Conservation (phyloP, 2,113 vertebrate genomes). For the Oryzias woworae region DNA sequence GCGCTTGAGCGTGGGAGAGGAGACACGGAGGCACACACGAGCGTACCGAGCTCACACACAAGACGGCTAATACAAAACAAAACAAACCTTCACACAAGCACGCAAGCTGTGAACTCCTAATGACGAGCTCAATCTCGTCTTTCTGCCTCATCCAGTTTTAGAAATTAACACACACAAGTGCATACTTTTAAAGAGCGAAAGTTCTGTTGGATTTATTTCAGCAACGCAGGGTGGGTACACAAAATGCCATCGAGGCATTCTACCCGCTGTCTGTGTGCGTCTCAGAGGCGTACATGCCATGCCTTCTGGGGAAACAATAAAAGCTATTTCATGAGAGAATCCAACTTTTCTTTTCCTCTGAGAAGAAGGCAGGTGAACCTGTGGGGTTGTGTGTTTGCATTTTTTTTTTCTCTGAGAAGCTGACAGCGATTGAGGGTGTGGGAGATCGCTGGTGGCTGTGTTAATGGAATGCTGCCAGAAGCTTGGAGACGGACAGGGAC, state of each 20-base stretch:
- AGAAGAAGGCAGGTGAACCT: conserved; percentile 51
- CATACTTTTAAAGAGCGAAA: conserved; percentile 62
- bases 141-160: conserved; percentile 79
- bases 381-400: conserved; percentile 14
- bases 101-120: conserved; percentile 69
- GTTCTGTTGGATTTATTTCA: conserved; percentile 68
- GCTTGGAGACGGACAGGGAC: conserved; percentile 31
- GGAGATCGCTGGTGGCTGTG: conserved; percentile 45
- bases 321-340: conserved; percentile 69
- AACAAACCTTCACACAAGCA: conserved; percentile 72
- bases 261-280: conserved; percentile 33
- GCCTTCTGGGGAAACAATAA: conserved; percentile 74
- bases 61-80: conserved; percentile 68
- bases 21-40: conserved; percentile 43
- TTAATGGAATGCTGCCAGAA: conserved; percentile 55
- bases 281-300: conserved; percentile 59
- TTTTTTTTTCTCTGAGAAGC: conserved; percentile 10
- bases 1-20: conserved; percentile 70
- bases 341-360: conserved; percentile 63
- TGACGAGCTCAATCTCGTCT: conserved; percentile 75
- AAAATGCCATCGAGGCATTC: conserved; percentile 68
- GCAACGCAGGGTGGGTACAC: conserved; percentile 62
- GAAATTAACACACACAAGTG: conserved; percentile 72
- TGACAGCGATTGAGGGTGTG: conserved; percentile 55
- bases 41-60: conserved; percentile 40